phyloP scores from a whole-genome alignment of 2,113 vertebrate species.

The Melospiza melodia region DNA sequence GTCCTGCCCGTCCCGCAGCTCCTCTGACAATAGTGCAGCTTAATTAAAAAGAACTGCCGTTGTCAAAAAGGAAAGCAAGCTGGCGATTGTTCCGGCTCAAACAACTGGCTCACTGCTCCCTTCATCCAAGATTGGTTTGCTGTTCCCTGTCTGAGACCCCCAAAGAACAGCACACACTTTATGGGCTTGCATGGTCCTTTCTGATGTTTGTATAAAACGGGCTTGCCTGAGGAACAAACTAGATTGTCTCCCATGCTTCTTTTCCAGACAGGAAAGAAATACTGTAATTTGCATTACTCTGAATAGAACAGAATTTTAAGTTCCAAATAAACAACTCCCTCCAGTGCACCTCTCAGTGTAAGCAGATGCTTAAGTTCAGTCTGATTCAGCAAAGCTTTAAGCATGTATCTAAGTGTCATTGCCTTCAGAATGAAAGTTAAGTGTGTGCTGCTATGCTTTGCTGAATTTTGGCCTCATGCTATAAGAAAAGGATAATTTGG shows the following conservation, averaged over 20 bases:
- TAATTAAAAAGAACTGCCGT: slow-evolving; percentile 40
- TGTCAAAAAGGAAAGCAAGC: background rate
- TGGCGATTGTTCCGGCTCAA: background rate
- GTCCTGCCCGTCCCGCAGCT: background rate
- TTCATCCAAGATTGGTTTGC: background rate
- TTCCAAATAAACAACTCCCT: background rate
- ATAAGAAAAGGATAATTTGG: slow-evolving; percentile 48
- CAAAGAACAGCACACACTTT: background rate
- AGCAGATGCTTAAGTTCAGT: background rate
- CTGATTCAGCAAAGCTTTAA: slow-evolving; percentile 33
- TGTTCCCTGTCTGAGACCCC: background rate
- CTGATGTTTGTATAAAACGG: background rate
- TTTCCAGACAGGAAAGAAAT: background rate
- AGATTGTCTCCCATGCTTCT: background rate
- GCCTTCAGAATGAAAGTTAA: slow-evolving; percentile 40
- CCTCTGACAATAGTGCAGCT: slow-evolving; percentile 1
- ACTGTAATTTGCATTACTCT: background rate
- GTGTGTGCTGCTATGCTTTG: slow-evolving; percentile 34
- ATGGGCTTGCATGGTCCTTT: background rate
- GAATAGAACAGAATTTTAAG: background rate
- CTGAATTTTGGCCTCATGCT: slow-evolving; percentile 39
- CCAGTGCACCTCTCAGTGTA: background rate
- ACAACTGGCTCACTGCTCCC: background rate
- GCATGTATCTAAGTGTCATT: slow-evolving; percentile 10
- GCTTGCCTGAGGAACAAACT: background rate